A percentile compares a stretch with the other conserved stretches of the same genome.
phyloP scores from a whole-genome alignment of 2,888 invertebrate species.

The Beris chalybata region DNA sequence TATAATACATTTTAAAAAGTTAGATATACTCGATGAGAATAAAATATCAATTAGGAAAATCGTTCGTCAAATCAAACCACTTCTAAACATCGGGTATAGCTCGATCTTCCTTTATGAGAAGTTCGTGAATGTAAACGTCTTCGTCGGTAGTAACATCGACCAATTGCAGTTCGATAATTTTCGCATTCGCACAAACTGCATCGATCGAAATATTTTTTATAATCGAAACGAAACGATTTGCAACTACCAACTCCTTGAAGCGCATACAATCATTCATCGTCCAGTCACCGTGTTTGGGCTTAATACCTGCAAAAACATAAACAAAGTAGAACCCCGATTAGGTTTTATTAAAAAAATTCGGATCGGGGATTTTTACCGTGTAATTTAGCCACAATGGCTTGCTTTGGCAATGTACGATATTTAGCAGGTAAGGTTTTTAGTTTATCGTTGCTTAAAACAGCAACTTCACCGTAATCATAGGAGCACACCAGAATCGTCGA shows the following conservation, averaged over 20 bases:
- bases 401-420: slow-evolving; percentile 65
- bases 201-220: slow-evolving; percentile 67
- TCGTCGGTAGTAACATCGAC: slow-evolving; percentile 70
- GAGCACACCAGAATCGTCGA: slow-evolving; percentile 60
- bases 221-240: slow-evolving; percentile 70
- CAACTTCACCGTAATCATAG: slow-evolving; percentile 68
- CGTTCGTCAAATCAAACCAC: background rate
- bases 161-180: slow-evolving; percentile 66
- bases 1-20: background rate
- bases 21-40: background rate
- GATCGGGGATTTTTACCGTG: slow-evolving; percentile 61
- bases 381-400: slow-evolving; percentile 67
- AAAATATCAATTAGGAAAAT: background rate
- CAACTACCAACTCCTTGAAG: slow-evolving; percentile 72
- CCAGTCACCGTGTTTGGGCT: slow-evolving; percentile 57
- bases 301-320: slow-evolving; percentile 55
- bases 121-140: slow-evolving; percentile 68
- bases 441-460: slow-evolving; percentile 60
- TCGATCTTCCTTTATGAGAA: slow-evolving; percentile 65
- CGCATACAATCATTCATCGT: slow-evolving; percentile 67
- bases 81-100: slow-evolving; percentile 50
- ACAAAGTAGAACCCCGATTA: slow-evolving; percentile 34
- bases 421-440: slow-evolving; percentile 60
- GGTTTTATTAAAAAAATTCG: slow-evolving; percentile 10
- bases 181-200: slow-evolving; percentile 63